Conservation (phyloP, 2,797 vertebrate species). For the Eidolon dupreanum region DNA sequence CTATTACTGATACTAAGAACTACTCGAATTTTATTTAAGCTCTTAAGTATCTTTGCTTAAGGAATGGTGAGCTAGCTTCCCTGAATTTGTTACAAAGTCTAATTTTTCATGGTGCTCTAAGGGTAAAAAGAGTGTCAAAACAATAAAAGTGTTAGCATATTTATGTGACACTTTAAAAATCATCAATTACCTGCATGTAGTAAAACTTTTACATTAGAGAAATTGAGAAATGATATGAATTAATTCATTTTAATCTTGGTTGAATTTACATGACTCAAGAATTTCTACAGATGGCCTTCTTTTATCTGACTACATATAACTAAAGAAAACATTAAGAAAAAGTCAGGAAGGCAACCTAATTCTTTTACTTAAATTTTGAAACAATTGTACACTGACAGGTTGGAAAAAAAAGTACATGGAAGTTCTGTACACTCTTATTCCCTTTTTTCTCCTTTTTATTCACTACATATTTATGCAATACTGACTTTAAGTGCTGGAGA, state of each 20-base stretch:
- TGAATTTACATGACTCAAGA: background rate
- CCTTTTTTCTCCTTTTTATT: background rate
- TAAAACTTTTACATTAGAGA: background rate
- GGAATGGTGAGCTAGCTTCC: background rate
- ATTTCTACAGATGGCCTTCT: background rate
- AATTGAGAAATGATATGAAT: background rate
- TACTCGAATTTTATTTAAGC: background rate
- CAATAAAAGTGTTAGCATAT: background rate
- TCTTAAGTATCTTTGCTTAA: background rate
- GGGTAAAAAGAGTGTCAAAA: background rate
- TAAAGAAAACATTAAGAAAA: conserved; percentile 12
- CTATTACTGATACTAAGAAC: background rate
- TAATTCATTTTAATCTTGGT: background rate
- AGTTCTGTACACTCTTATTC: background rate
- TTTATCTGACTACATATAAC: background rate
- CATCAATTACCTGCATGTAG: background rate
- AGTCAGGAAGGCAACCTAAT: background rate
- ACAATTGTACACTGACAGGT: background rate
- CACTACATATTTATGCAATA: background rate
- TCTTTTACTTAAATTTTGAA: background rate
- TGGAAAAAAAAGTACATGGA: background rate
- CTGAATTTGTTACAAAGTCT: background rate
- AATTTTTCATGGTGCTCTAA: background rate
- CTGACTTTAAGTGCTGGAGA: background rate
- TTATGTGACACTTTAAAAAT: background rate